A percentile compares a stretch with the other conserved stretches of the same genome.
Conservation (phyloP, 2,797 vertebrate genomes). For the Anas capensis region DNA sequence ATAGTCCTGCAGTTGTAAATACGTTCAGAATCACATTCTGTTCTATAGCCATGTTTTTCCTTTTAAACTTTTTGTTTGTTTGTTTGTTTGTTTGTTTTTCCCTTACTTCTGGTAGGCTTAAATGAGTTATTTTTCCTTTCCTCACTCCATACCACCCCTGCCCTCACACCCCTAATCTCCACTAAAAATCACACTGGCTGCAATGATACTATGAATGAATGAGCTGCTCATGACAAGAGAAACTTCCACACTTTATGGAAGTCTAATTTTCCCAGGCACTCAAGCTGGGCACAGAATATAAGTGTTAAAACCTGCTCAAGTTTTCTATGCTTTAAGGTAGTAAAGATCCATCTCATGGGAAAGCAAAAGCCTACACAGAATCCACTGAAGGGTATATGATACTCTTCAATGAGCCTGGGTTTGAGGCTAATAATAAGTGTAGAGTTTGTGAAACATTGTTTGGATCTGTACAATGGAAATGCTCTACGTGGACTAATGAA, state of each 20-base stretch:
- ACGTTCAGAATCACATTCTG: not conserved
- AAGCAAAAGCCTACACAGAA: not conserved
- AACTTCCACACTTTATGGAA: not conserved
- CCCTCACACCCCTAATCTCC: not conserved
- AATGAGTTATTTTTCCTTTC: not conserved
- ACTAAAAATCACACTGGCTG: not conserved
- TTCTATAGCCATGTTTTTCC: not conserved
- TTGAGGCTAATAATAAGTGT: not conserved
- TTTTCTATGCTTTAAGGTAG: not conserved
- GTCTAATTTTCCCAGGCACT: not conserved
- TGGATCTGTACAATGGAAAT: not conserved
- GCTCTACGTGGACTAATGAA: accelerated
- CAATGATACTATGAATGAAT: not conserved
- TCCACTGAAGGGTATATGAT: not conserved
- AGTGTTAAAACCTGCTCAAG: not conserved
- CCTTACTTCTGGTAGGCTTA: not conserved
- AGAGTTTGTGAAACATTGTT: not conserved
- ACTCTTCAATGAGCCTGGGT: not conserved
- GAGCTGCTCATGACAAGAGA: not conserved
- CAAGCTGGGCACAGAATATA: not conserved
- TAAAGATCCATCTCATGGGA: not conserved
- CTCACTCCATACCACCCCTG: not conserved
- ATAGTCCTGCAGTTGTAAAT: not conserved
- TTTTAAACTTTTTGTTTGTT: not conserved
- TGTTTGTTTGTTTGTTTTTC: not conserved